Conservation (phyloP, 2,797 vertebrate species). For the Poecilia gillii region DNA sequence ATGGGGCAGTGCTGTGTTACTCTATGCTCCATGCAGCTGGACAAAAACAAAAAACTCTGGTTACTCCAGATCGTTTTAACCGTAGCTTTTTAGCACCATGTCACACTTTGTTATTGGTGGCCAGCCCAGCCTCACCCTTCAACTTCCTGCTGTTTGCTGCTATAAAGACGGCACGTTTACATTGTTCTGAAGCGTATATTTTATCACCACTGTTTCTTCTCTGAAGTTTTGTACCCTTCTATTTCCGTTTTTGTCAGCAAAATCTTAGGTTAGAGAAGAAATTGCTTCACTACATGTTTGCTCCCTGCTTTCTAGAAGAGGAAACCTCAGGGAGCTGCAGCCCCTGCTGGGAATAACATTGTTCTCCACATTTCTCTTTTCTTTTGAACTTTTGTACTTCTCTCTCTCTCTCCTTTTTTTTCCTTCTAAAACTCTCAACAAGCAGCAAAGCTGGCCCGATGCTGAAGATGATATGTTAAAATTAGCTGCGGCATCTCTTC, state of each 20-base stretch:
- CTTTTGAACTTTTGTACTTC: conserved; percentile 1
- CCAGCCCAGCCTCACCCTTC: background rate
- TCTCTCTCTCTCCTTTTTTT: background rate
- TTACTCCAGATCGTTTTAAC: background rate
- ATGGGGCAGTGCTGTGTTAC: background rate
- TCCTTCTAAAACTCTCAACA: background rate
- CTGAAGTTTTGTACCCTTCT: conserved; percentile 16
- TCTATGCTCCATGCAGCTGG: background rate
- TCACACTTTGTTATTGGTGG: background rate
- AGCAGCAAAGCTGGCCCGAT: background rate
- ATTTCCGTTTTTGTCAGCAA: conserved; percentile 42
- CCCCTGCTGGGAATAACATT: conserved; percentile 44
- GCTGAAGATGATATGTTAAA: conserved; percentile 16
- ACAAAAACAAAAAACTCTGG: background rate
- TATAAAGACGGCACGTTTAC: conserved; percentile 21
- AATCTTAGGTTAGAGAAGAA: conserved; percentile 52
- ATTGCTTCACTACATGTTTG: conserved; percentile 33
- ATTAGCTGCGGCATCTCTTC: conserved; percentile 2
- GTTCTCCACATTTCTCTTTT: conserved; percentile 14
- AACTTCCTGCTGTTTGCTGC: conserved; percentile 1
- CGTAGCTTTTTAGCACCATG: background rate
- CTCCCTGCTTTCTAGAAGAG: conserved; percentile 15
- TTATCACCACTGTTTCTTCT: conserved; percentile 18
- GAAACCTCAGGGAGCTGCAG: conserved; percentile 3
- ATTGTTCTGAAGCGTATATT: conserved; percentile 14